A percentile compares a stretch with the other conserved stretches of the same genome.
These are phyloP conservation scores for Albula glossodonta DNA, from an alignment of 2,113 vertebrate species.

Conservation along the genomic window DNA sequence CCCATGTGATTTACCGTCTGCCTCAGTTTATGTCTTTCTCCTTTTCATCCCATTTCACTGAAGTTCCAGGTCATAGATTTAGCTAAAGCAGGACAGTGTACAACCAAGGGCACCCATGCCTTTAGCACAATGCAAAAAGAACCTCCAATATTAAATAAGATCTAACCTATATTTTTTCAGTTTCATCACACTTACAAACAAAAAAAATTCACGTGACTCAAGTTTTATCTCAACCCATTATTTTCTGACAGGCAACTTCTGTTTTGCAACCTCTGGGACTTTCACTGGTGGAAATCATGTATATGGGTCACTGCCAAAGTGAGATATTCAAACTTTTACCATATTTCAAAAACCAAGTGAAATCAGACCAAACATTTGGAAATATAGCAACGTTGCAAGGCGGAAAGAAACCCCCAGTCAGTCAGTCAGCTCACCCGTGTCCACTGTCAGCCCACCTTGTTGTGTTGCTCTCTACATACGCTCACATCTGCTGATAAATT, in stretches of 20 bases:
- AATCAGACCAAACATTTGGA: constrained; percentile 7
- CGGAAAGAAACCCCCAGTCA: not conserved
- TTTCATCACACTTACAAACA: not conserved
- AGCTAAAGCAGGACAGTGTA: not conserved
- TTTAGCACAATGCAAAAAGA: not conserved
- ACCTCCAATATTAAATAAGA: not conserved
- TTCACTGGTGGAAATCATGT: not conserved
- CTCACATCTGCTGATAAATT: constrained; percentile 19
- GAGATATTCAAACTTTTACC: not conserved
- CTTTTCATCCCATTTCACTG: not conserved
- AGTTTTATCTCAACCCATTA: not conserved
- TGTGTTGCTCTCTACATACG: not conserved
- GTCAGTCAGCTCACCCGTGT: not conserved
- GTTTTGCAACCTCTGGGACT: constrained; percentile 2
- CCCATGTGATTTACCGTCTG: too few relatives aligned
- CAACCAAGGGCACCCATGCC: not conserved
- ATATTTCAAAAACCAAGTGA: not conserved
- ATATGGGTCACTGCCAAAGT: not conserved
- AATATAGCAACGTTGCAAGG: not conserved
- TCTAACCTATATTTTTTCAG: not conserved
- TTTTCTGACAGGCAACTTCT: not conserved
- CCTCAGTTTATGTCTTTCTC: too few relatives aligned
- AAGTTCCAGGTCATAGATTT: not conserved
- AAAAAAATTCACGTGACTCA: not conserved
- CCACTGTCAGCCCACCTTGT: not conserved